Percentiles rank a stretch among this genome's conserved stretches.
Conservation (phyloP, 2,797 vertebrate species). For the Acanthornis magna region DNA sequence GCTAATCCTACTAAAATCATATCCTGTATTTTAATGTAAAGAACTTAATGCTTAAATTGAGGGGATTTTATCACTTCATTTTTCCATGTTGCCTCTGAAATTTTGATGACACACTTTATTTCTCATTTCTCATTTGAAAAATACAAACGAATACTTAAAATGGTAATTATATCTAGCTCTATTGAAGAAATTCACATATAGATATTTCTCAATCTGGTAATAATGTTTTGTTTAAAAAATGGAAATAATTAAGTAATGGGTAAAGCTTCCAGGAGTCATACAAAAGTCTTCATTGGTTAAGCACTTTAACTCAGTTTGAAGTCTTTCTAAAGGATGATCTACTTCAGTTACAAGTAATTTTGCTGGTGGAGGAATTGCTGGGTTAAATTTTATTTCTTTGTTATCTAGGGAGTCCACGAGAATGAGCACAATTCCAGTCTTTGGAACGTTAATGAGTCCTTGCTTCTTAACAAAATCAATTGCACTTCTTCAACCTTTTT, state of each 20-base stretch:
- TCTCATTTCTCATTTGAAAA: not conserved
- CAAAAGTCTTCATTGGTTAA: not conserved
- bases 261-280: not conserved
- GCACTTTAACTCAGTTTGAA: conserved; percentile 1
- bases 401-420: conserved; percentile 9
- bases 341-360: conserved; percentile 41
- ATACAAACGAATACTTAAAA: not conserved
- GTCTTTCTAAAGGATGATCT: conserved; percentile 9
- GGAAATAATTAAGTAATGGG: not conserved
- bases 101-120: not conserved
- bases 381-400: conserved; percentile 43
- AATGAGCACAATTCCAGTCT: conserved; percentile 25
- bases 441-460: conserved; percentile 27
- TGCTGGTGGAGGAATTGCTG: conserved; percentile 12
- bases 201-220: not conserved
- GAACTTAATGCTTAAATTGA: not conserved
- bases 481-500: conserved; percentile 49
- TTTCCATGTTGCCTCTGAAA: not conserved
- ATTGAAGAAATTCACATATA: not conserved
- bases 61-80: not conserved
- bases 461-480: conserved; percentile 48
- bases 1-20: not conserved
- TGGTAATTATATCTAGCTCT: not conserved
- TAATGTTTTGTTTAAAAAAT: not conserved
- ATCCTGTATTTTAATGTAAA: not conserved